Percentiles rank a stretch among this genome's conserved stretches.
Conservation (phyloP, 1,140 invertebrate genomes). For the Phymorhynchus buccinoides region DNA sequence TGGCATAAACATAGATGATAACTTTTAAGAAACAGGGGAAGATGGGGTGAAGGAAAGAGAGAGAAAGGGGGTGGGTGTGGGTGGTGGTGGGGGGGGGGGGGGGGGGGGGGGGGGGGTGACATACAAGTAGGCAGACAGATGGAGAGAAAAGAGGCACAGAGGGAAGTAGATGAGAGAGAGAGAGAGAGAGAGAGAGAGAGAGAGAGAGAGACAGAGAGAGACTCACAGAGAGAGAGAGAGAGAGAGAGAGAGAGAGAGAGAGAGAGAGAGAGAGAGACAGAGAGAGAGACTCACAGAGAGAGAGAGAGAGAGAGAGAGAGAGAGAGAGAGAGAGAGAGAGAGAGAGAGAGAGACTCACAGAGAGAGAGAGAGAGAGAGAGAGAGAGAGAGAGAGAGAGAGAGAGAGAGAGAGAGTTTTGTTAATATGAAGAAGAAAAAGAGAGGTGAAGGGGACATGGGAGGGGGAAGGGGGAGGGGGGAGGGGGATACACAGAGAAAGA, state of each 20-base stretch:
- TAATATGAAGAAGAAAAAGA: no score
- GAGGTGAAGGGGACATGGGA: no score
- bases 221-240: no score
- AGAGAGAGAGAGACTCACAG: background rate
- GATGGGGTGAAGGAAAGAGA: background rate
- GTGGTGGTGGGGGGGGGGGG: background rate
- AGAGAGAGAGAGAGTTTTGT: background rate
- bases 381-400: background rate
- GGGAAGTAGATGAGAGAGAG: background rate
- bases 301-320: background rate
- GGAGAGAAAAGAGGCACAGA: background rate
- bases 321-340: background rate
- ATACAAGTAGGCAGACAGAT: background rate
- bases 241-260: background rate
- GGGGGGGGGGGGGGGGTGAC: background rate
- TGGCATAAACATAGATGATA: background rate
- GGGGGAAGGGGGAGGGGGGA: no score
- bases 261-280: background rate
- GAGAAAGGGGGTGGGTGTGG: background rate
- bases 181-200: background rate
- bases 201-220: no score
- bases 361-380: background rate
- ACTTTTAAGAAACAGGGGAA: background rate
- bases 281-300: background rate
- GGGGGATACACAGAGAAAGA: no score